Conservation (phyloP, 92 coral and sea anemone species). For the Ricordea florida region DNA sequence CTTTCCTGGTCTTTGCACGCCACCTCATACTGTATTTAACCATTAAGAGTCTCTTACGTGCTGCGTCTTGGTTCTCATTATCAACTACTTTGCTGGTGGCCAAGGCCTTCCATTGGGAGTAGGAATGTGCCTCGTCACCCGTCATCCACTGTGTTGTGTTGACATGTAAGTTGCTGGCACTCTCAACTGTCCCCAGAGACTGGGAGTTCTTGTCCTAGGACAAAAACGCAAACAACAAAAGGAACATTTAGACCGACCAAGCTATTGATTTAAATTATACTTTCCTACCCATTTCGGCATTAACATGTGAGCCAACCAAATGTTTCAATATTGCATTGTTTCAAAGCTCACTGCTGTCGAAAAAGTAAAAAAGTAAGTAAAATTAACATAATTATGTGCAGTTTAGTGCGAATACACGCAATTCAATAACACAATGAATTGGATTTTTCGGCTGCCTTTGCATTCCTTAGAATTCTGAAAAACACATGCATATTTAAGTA, state of each 20-base stretch:
- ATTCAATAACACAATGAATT: no score
- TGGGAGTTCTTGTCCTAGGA: slow-evolving; percentile 72
- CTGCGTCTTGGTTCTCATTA: slow-evolving; percentile 74
- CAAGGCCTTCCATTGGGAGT: slow-evolving; percentile 69
- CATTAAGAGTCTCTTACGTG: slow-evolving; percentile 69
- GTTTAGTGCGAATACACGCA: no score
- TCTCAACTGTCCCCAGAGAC: slow-evolving; percentile 62
- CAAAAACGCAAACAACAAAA: background rate
- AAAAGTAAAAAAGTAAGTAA: no score
- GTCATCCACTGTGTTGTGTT: slow-evolving; percentile 80
- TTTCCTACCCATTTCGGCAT: no score
- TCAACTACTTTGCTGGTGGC: slow-evolving; percentile 67
- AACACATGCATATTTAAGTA: no score
- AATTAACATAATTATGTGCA: no score
- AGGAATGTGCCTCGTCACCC: slow-evolving; percentile 62
- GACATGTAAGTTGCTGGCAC: slow-evolving; percentile 52
- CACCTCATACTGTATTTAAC: slow-evolving; percentile 71
- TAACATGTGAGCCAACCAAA: no score
- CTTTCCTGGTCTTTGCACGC: slow-evolving; percentile 68
- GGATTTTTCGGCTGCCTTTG: no score
- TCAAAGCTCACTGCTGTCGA: no score
- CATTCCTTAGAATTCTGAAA: no score
- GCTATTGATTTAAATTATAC: no score
- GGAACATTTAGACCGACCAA: background rate
- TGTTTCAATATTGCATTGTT: no score